Conservation (phyloP, 2,113 vertebrate genomes). For the Prochilodus magdalenae region DNA sequence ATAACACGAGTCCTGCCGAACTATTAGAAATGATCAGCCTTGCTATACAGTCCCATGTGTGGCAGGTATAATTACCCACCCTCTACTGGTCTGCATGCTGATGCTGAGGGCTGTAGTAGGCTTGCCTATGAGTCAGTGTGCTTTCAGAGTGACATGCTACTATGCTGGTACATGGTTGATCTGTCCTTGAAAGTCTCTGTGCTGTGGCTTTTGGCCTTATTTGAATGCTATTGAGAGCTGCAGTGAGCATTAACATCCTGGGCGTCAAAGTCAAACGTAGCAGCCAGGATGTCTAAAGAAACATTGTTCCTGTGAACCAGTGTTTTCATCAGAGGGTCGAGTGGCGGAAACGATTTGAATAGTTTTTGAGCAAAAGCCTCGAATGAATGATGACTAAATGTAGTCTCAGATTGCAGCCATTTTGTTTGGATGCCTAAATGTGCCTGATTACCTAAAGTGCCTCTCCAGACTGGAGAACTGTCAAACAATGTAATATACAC, state of each 20-base stretch:
- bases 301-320: background rate
- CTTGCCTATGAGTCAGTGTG: background rate
- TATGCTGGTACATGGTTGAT: background rate
- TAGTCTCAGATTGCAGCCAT: background rate
- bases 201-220: background rate
- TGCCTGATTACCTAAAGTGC: slow-evolving; percentile 11
- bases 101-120: background rate
- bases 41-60: background rate
- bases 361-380: background rate
- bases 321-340: background rate
- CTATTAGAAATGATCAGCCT: background rate
- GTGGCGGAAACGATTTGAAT: background rate
- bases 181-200: background rate
- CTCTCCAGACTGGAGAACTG: background rate
- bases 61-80: background rate
- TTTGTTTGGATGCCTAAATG: background rate
- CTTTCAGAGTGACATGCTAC: background rate
- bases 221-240: background rate
- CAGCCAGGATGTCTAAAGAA: background rate
- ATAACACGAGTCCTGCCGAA: background rate
- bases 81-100: background rate
- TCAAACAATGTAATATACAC: background rate
- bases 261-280: background rate
- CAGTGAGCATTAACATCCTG: background rate
- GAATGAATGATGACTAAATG: background rate